Base-by-base conservation (phyloP, 2,797 vertebrate species). In the Hypotaenidia philippensis region DNA sequence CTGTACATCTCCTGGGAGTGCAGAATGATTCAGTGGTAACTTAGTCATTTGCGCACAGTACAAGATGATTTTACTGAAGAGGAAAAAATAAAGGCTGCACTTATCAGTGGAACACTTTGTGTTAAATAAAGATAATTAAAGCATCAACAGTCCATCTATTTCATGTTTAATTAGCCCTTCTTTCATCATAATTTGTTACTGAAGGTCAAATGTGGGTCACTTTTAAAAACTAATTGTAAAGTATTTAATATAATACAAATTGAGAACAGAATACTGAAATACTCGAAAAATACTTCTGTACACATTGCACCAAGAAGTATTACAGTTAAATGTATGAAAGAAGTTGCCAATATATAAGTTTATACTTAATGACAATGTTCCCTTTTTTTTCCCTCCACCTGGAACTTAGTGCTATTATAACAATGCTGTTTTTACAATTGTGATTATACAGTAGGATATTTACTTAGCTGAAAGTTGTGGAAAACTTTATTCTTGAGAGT, bases 81-180 rank as follows among this genome's bases (percentile, higher is more conserved):
- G n/a, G 13, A 31, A 93, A 80, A 94, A 95, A 93, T 63, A 94
- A 93, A 96, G 68, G 29, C 94, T 80, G 16, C 32, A 50, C 44
- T 84, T 91, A 90, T 38, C 74, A 93, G 72, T 52, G 32, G 55
- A 95, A 94, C 19, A 71, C 59, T 93, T 88, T 82, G 29, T 90
- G 80, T 94, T 94, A 93, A 96, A 92, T 71, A 96, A 79, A 95
- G 87, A 76, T 94, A 94, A 96, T 94, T 86, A 82, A 91, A 93
- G 52, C 63, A 70, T 89, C 80, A 89, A 93, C 5, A 77, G 82
- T 79, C 44, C 50, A 82, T 57, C 60, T 79, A 63, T 91, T 95
- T 93, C 32, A 84, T 84, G 70, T 94, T 96, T 96, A 94, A 96
- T 97, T 94, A 96, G 66, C 56, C 63, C 25, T 40, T 88, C 50